Evolutionary conservation across 2,888 invertebrate species (phyloP).

Genomic region (Melanostoma mellinum): DNA sequence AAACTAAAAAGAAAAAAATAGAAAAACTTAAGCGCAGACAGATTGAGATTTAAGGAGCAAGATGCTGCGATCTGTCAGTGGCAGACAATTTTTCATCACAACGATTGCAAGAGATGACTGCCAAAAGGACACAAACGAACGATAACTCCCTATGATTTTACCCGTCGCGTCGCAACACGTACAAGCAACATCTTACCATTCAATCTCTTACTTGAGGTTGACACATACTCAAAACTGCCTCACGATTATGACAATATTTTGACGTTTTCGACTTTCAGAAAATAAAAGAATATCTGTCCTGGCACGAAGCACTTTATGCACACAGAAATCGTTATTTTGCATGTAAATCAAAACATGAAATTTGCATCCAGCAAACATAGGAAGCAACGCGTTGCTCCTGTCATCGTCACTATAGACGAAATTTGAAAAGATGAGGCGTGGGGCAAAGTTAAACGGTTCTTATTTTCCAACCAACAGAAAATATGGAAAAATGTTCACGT

Average conservation of each 20-base stretch:
- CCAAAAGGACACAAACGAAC: constrained; percentile 45
- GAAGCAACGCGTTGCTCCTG: neutral
- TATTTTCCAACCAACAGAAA: constrained; percentile 12
- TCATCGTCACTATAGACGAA: neutral
- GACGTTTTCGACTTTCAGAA: constrained; percentile 15
- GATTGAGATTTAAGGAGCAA: constrained; percentile 50
- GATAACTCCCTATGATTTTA: constrained; percentile 41
- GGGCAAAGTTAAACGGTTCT: constrained; percentile 49
- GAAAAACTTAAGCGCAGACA: constrained; percentile 12
- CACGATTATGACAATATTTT: constrained; percentile 46
- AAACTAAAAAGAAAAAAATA: neutral
- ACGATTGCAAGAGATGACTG: constrained; percentile 11
- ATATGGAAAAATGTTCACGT: constrained; percentile 60
- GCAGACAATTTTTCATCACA: constrained; percentile 45
- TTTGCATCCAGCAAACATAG: constrained; percentile 47
- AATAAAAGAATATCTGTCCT: neutral
- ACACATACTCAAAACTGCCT: constrained; percentile 45
- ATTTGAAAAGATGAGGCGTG: neutral
- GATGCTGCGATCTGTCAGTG: constrained; percentile 49
- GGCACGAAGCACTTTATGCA: constrained; percentile 8
- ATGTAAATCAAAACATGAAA: constrained; percentile 52
- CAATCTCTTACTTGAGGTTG: constrained; percentile 35
- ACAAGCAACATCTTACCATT: constrained; percentile 7
- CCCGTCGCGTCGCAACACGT: constrained; percentile 31
- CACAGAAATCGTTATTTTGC: constrained; percentile 32